Conservation (phyloP, 2,797 vertebrate genomes). For the Labroides dimidiatus region DNA sequence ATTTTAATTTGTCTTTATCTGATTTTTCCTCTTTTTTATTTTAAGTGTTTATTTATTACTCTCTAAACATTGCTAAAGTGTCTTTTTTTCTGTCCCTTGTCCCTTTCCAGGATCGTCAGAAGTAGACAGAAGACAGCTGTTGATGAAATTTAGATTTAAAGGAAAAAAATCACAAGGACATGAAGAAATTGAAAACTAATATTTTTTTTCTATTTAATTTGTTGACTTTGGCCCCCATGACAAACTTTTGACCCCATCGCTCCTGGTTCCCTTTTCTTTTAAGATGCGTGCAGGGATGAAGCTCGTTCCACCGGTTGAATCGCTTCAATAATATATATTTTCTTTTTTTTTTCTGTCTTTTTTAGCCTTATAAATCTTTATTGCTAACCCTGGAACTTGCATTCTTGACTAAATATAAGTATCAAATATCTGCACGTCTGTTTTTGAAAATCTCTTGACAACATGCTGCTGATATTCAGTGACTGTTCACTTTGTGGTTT, state of each 20-base stretch:
- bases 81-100: slow-evolving; percentile 6
- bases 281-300: slow-evolving; percentile 77
- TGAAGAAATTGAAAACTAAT: slow-evolving; percentile 76
- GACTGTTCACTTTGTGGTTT: slow-evolving; percentile 82
- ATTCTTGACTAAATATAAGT: slow-evolving; percentile 76
- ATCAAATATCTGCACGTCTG: slow-evolving; percentile 81
- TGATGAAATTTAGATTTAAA: slow-evolving; percentile 71
- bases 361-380: slow-evolving; percentile 71
- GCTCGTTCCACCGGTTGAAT: slow-evolving; percentile 75
- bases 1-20: too few relatives aligned
- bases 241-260: slow-evolving; percentile 76
- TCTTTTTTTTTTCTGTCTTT: slow-evolving; percentile 68
- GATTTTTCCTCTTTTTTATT: too few relatives aligned
- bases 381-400: slow-evolving; percentile 68
- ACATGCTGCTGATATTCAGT: slow-evolving; percentile 83
- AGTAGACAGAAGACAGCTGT: slow-evolving; percentile 87
- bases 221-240: slow-evolving; percentile 79
- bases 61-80: background rate
- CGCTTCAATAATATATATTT: slow-evolving; percentile 72
- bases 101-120: slow-evolving; percentile 90
- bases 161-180: slow-evolving; percentile 69
- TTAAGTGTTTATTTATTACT: too few relatives aligned
- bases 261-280: slow-evolving; percentile 60
- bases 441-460: slow-evolving; percentile 72
- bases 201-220: slow-evolving; percentile 84